phyloP scores from a whole-genome alignment of 2,797 vertebrate species.

The Spinibarbus caldwelli region DNA sequence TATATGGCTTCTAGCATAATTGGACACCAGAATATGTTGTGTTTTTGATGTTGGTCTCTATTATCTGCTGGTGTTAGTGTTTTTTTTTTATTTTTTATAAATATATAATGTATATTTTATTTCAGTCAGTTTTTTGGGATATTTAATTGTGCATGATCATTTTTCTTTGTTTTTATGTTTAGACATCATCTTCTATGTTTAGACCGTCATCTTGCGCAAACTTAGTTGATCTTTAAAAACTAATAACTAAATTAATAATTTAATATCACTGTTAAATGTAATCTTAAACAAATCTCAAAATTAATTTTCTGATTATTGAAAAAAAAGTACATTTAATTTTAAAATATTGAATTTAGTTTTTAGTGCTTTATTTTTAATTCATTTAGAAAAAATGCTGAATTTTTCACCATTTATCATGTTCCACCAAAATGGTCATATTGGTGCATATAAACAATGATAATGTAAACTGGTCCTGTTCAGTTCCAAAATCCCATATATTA shows the following conservation, averaged over 20 bases:
- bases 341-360: no score
- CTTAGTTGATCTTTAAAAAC: not conserved
- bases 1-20: not conserved
- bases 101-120: not conserved
- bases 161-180: not conserved
- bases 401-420: not conserved
- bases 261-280: no score
- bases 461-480: not conserved
- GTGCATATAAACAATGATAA: not conserved
- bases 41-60: not conserved
- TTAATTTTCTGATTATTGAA: not conserved
- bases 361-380: no score
- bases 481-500: not conserved
- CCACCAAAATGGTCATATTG: not conserved
- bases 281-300: not conserved
- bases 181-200: not conserved
- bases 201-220: not conserved
- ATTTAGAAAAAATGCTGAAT: no score
- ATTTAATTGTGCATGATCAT: no score
- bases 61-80: not conserved
- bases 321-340: no score
- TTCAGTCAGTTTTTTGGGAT: not conserved
- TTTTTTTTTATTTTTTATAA: not conserved
- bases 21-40: not conserved
- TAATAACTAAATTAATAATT: no score